Evolutionary conservation across 92 coral and sea anemone genomes (phyloP).

Genomic region (Siderastrea radians): DNA sequence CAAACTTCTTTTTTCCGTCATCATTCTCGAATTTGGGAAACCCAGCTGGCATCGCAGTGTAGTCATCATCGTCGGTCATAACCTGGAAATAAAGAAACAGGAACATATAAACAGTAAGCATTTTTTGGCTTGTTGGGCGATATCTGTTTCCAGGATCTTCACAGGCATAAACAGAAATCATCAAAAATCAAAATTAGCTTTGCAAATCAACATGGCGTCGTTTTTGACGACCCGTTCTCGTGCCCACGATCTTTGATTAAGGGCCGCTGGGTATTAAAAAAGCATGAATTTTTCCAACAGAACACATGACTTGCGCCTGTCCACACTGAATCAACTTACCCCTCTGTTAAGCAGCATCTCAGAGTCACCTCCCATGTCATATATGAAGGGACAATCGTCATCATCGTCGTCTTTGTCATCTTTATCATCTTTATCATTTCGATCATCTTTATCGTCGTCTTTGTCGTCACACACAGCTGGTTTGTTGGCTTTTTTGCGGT

Average conservation of each 20-base stretch:
- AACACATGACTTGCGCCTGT: neutral
- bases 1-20: slow-evolving; percentile 22
- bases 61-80: slow-evolving; percentile 14
- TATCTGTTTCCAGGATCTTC: neutral
- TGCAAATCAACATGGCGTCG: too few relatives aligned
- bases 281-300: neutral
- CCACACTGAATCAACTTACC: neutral
- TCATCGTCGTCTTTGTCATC: slow-evolving; percentile 28
- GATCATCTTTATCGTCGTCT: slow-evolving; percentile 22
- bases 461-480: slow-evolving; percentile 17
- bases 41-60: slow-evolving; percentile 29
- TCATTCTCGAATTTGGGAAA: slow-evolving; percentile 30
- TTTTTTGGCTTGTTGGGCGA: neutral
- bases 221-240: too few relatives aligned
- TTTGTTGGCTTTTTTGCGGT: slow-evolving; percentile 27
- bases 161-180: too few relatives aligned
- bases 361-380: slow-evolving; percentile 39
- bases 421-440: neutral
- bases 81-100: slow-evolving; percentile 4
- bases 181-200: too few relatives aligned
- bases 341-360: slow-evolving; percentile 41
- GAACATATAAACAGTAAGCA: neutral
- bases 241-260: too few relatives aligned
- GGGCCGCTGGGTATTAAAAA: too few relatives aligned
- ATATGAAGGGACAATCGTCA: slow-evolving; percentile 22